Base-by-base conservation (phyloP, 2,113 vertebrate genomes). In the Syngnathus floridae region DNA sequence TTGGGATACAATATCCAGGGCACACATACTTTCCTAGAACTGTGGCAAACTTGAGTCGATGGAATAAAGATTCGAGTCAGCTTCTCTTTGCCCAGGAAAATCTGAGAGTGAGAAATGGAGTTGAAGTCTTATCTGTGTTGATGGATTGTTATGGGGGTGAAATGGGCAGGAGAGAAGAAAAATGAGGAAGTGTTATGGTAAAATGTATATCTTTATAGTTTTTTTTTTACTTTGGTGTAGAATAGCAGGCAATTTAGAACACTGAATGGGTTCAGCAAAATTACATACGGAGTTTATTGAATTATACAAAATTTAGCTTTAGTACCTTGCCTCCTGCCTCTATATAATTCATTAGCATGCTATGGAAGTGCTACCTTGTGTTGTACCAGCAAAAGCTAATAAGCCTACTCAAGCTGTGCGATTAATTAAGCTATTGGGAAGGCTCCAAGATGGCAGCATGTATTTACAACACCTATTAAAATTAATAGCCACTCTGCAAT, bases 61-160 rank as follows among this genome's bases (percentile, higher is more conserved):
- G 49, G 58, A 73, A 76, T 45, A 61, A 64, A 54, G 61, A 78
- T 61, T 69, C 59, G 62, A 84, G 72, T 22, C 51, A 54, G 64
- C 35, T 63, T 62, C 17, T 12, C 36, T 73, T 59, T 78, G 72
- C 77, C 49, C 51, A 62, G 66, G 64, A 73, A 71, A 75, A 73
- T 70, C 69, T 75, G 52, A 56, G 69, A 66, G 70, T 64, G 69
- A 71, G 57, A 70, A 84, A 74, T 70, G 56, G 64, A 64, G 66
- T 78, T 56, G 41, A 69, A 64, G 52, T 79, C 84, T 82, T 83
- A 82, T 84, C 78, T 83, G 65, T 65, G 65, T 43, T 86, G 80
- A 84, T 81, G 74, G 78, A 85, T 83, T 79, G 83, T 82, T 72
- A 79, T 54, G 73, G 73, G 70, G 64, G 77, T 78, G 57, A n/a